Base-by-base conservation (phyloP, 2,113 vertebrate genomes). In the Phaetusa simplex region DNA sequence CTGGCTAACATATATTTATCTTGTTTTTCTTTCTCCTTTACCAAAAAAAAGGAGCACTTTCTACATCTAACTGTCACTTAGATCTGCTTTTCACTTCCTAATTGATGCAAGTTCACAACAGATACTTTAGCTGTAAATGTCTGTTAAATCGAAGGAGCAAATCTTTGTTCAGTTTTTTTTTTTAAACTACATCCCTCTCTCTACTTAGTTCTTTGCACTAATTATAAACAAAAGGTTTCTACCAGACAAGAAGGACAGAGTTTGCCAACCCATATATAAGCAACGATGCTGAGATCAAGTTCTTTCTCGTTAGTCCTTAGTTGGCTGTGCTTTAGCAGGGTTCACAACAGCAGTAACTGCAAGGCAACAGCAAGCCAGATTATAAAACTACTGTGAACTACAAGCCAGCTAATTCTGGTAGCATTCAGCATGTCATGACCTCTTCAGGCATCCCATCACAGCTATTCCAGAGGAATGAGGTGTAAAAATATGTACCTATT, bases 321-420 rank as follows among this genome's bases (percentile, higher is more conserved):
- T 94, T 93, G 95, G 43, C 81, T 94, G n/a, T 76, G 34, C n/a
- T 86, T 69, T 82, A 69, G 52, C 70, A 58, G 53, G 38, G 13
- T 92, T 86, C 65, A 77, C 93, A 91, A 38, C 83, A 93, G 47
- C 83, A 97, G 58, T 69, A 47, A 77, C 14, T 86, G 23, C 40
- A 92, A 97, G 29, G 29, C 55, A 95, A 92, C 3, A 85, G 66
- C 73, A 96, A 92, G 55, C n/a, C 43, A 92, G 81, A 76, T 88
- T 76, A 56, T 73, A 55, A 97, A 97, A 93, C 62, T 94, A 92
- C 65, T 65, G 34, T 30, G 26, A 88, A 86, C 18, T 67, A 94
- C 34, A 94, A 96, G 59, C 67, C 58, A 77, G 29, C 5, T 92
- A 66, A 90, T 94, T 88, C 62, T 43, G 2, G 36, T 45, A 53